Conservation (phyloP, 2,113 vertebrate species). For the Nibea albiflora region DNA sequence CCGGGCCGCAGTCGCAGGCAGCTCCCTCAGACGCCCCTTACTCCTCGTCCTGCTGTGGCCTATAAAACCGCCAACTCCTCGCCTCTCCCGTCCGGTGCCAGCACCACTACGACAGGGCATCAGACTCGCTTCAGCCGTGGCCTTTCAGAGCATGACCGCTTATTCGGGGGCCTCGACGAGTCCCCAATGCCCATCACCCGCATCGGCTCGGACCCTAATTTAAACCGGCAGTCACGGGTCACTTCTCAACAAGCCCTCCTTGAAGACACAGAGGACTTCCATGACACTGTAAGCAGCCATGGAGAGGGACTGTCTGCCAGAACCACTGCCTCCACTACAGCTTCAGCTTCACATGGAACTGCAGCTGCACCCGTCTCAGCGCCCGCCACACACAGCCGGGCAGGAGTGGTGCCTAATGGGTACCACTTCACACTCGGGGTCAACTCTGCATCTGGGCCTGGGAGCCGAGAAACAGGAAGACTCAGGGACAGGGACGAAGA, state of each 20-base stretch:
- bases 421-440: conserved; percentile 95
- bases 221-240: conserved; percentile 83
- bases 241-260: conserved; percentile 67
- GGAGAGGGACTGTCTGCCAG: conserved; percentile 86
- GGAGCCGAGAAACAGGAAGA: conserved; percentile 85
- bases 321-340: conserved; percentile 79
- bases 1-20: conserved; percentile 92
- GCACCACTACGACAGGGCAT: conserved; percentile 79
- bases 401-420: conserved; percentile 90
- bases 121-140: conserved; percentile 91
- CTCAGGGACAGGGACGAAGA: conserved; percentile 91
- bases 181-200: conserved; percentile 85
- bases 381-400: conserved; percentile 83
- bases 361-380: conserved; percentile 72
- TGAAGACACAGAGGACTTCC: conserved; percentile 91
- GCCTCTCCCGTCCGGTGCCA: conserved; percentile 85
- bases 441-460: conserved; percentile 80
- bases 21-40: conserved; percentile 96
- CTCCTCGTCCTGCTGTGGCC: conserved; percentile 94
- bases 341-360: conserved; percentile 83
- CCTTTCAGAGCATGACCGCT: conserved; percentile 91
- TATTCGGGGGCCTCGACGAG: conserved; percentile 80
- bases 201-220: conserved; percentile 90
- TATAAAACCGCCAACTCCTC: conserved; percentile 96
- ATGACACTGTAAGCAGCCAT: conserved; percentile 92